Percentiles rank a stretch among this genome's conserved stretches.
Evolutionary conservation across 2,113 vertebrate species (phyloP).

Genomic region (Rhinolophus sinicus): DNA sequence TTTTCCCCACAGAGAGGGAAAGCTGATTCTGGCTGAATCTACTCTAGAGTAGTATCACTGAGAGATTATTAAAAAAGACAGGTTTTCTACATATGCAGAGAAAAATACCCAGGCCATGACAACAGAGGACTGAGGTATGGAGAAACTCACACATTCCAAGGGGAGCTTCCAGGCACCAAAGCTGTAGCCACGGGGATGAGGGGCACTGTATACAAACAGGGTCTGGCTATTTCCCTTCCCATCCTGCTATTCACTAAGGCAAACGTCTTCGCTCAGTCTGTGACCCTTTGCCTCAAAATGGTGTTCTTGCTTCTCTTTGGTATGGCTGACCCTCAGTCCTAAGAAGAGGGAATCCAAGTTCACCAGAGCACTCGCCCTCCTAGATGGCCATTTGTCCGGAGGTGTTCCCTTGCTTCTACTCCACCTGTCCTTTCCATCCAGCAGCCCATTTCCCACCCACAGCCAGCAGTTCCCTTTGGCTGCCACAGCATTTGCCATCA

Average conservation of each 20-base stretch:
- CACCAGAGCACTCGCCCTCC: neutral
- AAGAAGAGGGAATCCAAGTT: no score
- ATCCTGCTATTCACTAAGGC: neutral
- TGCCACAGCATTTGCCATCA: neutral
- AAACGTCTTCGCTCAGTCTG: neutral
- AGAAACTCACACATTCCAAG: neutral
- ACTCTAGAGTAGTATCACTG: neutral
- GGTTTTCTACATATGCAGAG: neutral
- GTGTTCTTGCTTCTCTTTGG: neutral
- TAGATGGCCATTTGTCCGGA: neutral
- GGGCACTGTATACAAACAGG: no score
- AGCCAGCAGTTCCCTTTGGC: neutral
- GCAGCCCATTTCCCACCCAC: neutral
- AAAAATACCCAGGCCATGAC: neutral
- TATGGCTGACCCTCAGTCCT: neutral
- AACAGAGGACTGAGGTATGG: neutral
- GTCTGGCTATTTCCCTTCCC: neutral
- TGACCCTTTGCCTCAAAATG: neutral
- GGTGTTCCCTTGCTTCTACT: neutral
- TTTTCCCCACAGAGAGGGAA: neutral
- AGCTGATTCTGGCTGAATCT: neutral
- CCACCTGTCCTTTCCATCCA: neutral
- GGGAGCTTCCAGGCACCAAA: neutral
- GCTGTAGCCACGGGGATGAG: fast-evolving
- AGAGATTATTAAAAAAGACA: neutral